phyloP scores from a whole-genome alignment of 2,888 invertebrate species.

The Calameuta idolon region DNA sequence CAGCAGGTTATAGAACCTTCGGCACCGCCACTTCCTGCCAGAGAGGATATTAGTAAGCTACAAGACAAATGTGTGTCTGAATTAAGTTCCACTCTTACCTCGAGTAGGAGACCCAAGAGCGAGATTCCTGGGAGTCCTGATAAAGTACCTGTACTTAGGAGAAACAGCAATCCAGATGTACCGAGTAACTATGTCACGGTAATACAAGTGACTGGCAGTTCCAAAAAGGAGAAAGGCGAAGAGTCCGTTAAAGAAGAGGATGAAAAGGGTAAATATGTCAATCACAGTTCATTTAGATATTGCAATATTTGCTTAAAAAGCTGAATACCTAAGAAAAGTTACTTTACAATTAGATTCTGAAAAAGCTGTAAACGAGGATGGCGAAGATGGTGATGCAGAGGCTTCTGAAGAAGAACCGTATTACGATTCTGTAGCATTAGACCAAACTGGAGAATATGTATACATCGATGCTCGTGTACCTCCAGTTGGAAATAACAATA shows the following conservation, averaged over 20 bases:
- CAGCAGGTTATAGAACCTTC: conserved; percentile 64
- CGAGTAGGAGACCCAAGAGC: conserved; percentile 60
- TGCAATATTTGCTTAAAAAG: background rate
- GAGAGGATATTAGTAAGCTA: conserved; percentile 62
- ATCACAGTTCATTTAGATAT: conserved; percentile 18
- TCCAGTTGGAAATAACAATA: conserved; percentile 53
- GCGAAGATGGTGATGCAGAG: conserved; percentile 64
- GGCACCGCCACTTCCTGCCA: conserved; percentile 44
- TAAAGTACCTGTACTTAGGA: conserved; percentile 59
- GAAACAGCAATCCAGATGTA: conserved; percentile 67
- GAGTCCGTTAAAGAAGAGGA: conserved; percentile 70
- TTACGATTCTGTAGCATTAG: conserved; percentile 70
- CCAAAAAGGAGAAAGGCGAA: conserved; percentile 61
- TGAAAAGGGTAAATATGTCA: conserved; percentile 59
- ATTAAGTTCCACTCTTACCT: conserved; percentile 60
- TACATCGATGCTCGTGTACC: conserved; percentile 77
- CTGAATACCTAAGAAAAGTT: background rate
- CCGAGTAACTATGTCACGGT: conserved; percentile 84
- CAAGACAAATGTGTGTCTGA: conserved; percentile 67
- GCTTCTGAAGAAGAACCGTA: conserved; percentile 68
- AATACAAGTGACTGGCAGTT: conserved; percentile 85
- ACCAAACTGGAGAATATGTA: conserved; percentile 77
- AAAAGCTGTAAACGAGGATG: conserved; percentile 63
- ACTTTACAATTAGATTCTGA: conserved; percentile 48
- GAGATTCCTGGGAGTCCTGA: conserved; percentile 63